A percentile compares a stretch with the other conserved stretches of the same genome.
phyloP scores from a whole-genome alignment of 1,140 invertebrate species.

The Solenopsis fugax region DNA sequence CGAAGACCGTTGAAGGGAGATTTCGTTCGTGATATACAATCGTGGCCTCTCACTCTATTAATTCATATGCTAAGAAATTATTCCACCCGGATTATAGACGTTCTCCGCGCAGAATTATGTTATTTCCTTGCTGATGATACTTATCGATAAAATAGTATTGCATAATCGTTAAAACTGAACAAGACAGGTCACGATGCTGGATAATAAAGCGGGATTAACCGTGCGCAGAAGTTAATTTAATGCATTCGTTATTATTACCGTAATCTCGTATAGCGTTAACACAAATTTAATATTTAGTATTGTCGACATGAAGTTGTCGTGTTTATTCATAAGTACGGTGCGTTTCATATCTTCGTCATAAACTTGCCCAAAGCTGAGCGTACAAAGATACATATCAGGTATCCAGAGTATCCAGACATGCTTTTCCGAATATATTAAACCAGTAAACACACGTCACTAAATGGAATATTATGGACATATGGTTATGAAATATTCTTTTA shows the following conservation, averaged over 20 bases:
- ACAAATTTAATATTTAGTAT: conserved; percentile 38
- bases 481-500: conserved; percentile 1
- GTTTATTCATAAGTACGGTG: background rate
- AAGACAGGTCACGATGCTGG: conserved; percentile 13
- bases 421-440: conserved; percentile 25
- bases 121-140: conserved; percentile 54
- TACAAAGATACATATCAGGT: background rate
- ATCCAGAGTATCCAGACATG: background rate
- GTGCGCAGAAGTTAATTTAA: conserved; percentile 57
- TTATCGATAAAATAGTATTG: conserved; percentile 63
- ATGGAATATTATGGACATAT: background rate
- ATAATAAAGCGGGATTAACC: conserved; percentile 52
- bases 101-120: conserved; percentile 28
- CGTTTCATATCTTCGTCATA: conserved; percentile 1
- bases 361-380: background rate
- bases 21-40: conserved; percentile 46
- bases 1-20: background rate
- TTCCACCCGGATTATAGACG: conserved; percentile 57
- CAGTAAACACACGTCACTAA: background rate
- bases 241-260: conserved; percentile 65
- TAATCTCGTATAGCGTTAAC: conserved; percentile 47
- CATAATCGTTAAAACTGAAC: conserved; percentile 58
- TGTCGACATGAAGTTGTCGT: background rate
- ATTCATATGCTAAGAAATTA: conserved; percentile 64
- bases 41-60: conserved; percentile 22